These are phyloP conservation scores for Cheilosia urbana DNA, from an alignment of 2,888 invertebrate species.

Conservation along the genomic window DNA sequence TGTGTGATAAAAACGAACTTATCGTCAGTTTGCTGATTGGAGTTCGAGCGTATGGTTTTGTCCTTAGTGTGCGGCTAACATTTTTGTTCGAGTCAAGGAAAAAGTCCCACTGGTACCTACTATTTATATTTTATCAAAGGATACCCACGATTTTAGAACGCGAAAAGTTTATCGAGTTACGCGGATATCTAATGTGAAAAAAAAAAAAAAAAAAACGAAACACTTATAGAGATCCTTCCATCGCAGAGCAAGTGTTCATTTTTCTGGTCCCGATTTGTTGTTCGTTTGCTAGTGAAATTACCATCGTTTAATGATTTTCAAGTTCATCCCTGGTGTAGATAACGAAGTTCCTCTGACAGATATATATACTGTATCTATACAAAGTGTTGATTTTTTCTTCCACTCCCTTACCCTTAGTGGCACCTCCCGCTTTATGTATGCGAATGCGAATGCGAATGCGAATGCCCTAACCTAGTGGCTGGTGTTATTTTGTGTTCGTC, in stretches of 20 bases:
- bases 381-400: background rate
- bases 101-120: conserved; percentile 22
- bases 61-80: conserved; percentile 51
- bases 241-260: too few relatives aligned
- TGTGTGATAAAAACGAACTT: conserved; percentile 64
- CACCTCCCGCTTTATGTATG: too few relatives aligned
- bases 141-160: conserved; percentile 3
- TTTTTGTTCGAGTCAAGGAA: conserved; percentile 5
- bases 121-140: conserved; percentile 1
- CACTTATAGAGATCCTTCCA: background rate
- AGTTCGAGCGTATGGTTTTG: conserved; percentile 70
- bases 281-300: conserved; percentile 23
- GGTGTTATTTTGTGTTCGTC: background rate
- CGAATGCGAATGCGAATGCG: too few relatives aligned
- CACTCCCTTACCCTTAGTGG: too few relatives aligned
- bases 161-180: too few relatives aligned
- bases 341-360: background rate
- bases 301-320: conserved; percentile 11
- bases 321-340: conserved; percentile 2
- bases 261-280: background rate
- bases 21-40: conserved; percentile 73
- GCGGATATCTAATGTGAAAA: too few relatives aligned
- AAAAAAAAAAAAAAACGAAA: too few relatives aligned
- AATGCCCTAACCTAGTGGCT: background rate
- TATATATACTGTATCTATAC: background rate